Evolutionary conservation across 2,797 vertebrate genomes (phyloP).

Genomic region (Hemitrygon akajei): DNA sequence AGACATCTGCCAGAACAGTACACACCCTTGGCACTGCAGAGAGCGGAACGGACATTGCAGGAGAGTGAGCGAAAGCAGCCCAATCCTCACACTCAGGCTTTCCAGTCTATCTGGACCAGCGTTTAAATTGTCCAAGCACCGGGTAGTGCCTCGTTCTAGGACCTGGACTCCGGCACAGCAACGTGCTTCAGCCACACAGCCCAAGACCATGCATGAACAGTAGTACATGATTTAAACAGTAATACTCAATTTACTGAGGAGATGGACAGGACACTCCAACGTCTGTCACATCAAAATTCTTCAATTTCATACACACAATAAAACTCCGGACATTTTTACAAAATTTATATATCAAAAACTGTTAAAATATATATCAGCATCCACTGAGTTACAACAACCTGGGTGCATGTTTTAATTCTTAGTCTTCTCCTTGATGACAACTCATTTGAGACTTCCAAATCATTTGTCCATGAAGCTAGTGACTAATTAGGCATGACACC

Average conservation of each 20-base stretch:
- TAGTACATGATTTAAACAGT: not conserved
- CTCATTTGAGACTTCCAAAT: not conserved
- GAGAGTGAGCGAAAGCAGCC: too few relatives aligned
- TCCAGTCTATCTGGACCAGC: too few relatives aligned
- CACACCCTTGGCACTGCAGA: too few relatives aligned
- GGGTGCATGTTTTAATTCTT: not conserved
- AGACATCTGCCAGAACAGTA: too few relatives aligned
- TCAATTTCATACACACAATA: not conserved
- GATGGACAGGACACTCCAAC: not conserved
- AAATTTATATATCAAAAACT: not conserved
- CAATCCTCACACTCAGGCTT: too few relatives aligned
- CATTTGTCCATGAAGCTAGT: not conserved
- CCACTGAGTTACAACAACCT: not conserved
- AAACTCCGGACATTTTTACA: not conserved
- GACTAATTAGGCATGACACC: constrained; percentile 18
- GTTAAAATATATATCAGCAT: not conserved
- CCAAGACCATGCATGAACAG: not conserved
- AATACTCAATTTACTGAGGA: too few relatives aligned
- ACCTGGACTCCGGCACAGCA: too few relatives aligned
- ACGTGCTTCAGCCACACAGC: too few relatives aligned
- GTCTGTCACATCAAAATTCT: not conserved
- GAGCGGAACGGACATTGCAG: too few relatives aligned
- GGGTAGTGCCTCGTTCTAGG: too few relatives aligned
- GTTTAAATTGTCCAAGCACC: too few relatives aligned
- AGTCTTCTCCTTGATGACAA: not conserved